phyloP scores from a whole-genome alignment of 2,888 invertebrate genomes.

The Lucinisca nassula region DNA sequence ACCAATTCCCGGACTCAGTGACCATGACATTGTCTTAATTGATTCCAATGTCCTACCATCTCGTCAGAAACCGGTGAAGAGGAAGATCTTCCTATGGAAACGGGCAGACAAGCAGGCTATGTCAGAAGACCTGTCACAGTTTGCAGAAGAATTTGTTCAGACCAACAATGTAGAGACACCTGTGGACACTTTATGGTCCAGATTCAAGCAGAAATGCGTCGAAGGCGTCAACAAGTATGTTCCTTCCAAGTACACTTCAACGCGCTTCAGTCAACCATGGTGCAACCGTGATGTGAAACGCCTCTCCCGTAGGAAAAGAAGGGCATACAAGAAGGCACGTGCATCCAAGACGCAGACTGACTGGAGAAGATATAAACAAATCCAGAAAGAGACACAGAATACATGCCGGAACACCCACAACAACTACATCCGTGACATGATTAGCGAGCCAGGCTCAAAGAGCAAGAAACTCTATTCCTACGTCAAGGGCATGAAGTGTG shows the following conservation, averaged over 20 bases:
- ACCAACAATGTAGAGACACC: not conserved
- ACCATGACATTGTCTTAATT: conserved; percentile 43
- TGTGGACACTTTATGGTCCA: not conserved
- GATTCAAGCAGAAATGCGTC: not conserved
- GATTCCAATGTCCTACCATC: not conserved
- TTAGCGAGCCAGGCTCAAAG: conserved; percentile 11
- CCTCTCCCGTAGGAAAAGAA: not conserved
- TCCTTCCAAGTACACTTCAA: conserved; percentile 20
- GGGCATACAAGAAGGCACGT: not conserved
- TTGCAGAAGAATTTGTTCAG: not conserved
- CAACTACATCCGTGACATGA: conserved; percentile 17
- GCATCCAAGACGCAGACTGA: not conserved
- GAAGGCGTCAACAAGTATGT: conserved; percentile 3
- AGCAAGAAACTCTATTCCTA: conserved; percentile 25
- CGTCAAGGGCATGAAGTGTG: too few relatives aligned
- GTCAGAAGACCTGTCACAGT: conserved; percentile 12
- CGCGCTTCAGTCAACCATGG: conserved; percentile 1
- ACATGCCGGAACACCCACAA: conserved; percentile 16
- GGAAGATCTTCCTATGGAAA: conserved; percentile 34
- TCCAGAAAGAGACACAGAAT: not conserved
- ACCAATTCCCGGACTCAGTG: conserved; percentile 27
- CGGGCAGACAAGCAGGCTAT: conserved; percentile 27
- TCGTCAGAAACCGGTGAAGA: conserved; percentile 3
- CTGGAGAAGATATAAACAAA: conserved; percentile 16
- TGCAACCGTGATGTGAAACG: not conserved